Base-by-base conservation (phyloP, 1,140 invertebrate species). In the Stratiolaelaps scimitus region DNA sequence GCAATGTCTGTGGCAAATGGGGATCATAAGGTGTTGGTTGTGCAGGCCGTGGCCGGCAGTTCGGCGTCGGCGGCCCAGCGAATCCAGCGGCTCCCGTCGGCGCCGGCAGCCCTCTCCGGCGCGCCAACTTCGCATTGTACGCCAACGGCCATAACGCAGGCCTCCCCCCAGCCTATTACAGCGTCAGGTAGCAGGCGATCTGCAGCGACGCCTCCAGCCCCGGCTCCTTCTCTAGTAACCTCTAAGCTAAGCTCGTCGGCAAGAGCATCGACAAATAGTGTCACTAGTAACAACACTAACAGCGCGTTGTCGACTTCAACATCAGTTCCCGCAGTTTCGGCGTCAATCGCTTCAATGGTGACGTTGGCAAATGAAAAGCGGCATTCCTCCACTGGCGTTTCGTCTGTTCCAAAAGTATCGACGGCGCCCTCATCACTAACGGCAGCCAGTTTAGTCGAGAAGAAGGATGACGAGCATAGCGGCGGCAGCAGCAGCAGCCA, bases 11-110 rank as follows among this genome's bases (percentile, higher is more conserved):
- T 10, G 34, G 34, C 34, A 6, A 40, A 40, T 10, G 34, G 34
- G 34, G 34, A 40, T 23, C 13, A 26, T 15, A 60, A 26, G 26
- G 53, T 60, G n/a, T 34, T 26, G 53, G 53, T 60, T 26, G 53
- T 60, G 53, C 53, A 60, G 26, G 53, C 53, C 53, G 34, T 60
- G 34, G 34, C 34, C 10, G 34, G 53, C 53, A 60, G 53, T 4
- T 40, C 34, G 34, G 34, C 47, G 47, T 6, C 19, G 19, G 47
- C 53, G 15, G 23, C 53, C 26, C 17, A 60, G 17, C 53, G 53
- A 26, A 34, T 17, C 15, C 53, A 60, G 23, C 53, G 53, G 17
- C 53, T 60, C 23, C 17, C 53, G n/a, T 60, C 53, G 23, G 23
- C 53, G 34, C 53, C 53, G 26, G 23, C 23, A 2, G n/a, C 53